phyloP scores from a whole-genome alignment of 37 sponge, comb jelly and placozoan species.

The Agelas oroides region DNA sequence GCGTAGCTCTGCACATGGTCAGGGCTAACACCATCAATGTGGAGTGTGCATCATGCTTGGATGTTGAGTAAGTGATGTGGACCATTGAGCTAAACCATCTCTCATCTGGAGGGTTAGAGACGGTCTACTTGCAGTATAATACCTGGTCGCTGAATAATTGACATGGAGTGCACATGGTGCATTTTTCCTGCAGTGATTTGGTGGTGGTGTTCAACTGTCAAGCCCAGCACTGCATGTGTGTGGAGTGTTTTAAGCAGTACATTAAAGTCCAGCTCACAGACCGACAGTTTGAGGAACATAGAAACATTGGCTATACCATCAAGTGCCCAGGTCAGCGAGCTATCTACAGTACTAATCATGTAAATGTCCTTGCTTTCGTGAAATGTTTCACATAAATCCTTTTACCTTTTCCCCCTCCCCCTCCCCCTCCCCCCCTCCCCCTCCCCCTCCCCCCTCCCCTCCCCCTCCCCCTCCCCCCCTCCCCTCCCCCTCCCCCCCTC shows the following conservation, averaged over 20 bases:
- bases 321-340: slow-evolving; percentile 91
- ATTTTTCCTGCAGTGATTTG: slow-evolving; percentile 37
- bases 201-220: slow-evolving; percentile 76
- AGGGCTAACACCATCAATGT: slow-evolving; percentile 66
- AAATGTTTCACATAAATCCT: too few species aligned
- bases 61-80: slow-evolving; percentile 40
- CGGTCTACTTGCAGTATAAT: too few species aligned
- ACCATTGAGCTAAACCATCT: not conserved
- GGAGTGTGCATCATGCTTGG: slow-evolving; percentile 61
- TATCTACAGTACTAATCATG: not conserved
- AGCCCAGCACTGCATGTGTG: slow-evolving; percentile 78
- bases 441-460: not conserved
- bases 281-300: slow-evolving; percentile 73
- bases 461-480: not conserved
- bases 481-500: not conserved
- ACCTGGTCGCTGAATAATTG: not conserved
- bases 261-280: slow-evolving; percentile 51
- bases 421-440: too few species aligned
- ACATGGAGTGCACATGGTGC: not conserved
- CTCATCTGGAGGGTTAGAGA: not conserved
- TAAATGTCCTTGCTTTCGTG: not conserved
- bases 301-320: slow-evolving; percentile 75
- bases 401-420: too few species aligned
- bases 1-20: slow-evolving; percentile 79
- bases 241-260: slow-evolving; percentile 79